Percentiles rank a stretch among this genome's conserved stretches.
Evolutionary conservation across 2,888 invertebrate genomes (phyloP).

Genomic region (Lumbricus terrestris): DNA sequence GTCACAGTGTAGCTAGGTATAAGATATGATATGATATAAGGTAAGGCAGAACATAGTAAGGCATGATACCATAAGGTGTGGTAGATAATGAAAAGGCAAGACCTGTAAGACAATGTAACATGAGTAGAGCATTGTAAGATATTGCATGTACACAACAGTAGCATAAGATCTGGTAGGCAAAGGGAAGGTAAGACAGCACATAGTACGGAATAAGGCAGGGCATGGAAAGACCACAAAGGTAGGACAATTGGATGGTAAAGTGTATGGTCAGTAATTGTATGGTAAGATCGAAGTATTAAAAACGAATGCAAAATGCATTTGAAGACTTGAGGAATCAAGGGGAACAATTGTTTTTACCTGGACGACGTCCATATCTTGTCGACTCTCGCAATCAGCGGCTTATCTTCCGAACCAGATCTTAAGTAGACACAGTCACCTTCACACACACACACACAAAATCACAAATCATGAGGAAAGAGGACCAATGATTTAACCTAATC

Average conservation of each 20-base stretch:
- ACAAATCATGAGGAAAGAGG: background rate
- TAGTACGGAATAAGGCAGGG: no score
- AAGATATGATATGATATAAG: background rate
- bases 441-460: slow-evolving; percentile 26
- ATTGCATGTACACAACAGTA: background rate
- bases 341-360: slow-evolving; percentile 71
- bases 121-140: background rate
- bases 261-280: background rate
- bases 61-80: background rate
- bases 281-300: background rate
- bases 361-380: slow-evolving; percentile 91
- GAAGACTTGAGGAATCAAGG: background rate
- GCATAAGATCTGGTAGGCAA: background rate
- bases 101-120: background rate
- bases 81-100: background rate
- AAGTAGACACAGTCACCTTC: slow-evolving; percentile 88
- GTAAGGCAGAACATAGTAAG: background rate
- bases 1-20: background rate
- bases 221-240: no score
- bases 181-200: no score
- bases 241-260: no score
- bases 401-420: slow-evolving; percentile 76
- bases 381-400: slow-evolving; percentile 87
- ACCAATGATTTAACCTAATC: background rate
- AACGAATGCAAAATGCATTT: background rate